phyloP scores from a whole-genome alignment of 2,888 invertebrate species.

The Melieria crassipennis region DNA sequence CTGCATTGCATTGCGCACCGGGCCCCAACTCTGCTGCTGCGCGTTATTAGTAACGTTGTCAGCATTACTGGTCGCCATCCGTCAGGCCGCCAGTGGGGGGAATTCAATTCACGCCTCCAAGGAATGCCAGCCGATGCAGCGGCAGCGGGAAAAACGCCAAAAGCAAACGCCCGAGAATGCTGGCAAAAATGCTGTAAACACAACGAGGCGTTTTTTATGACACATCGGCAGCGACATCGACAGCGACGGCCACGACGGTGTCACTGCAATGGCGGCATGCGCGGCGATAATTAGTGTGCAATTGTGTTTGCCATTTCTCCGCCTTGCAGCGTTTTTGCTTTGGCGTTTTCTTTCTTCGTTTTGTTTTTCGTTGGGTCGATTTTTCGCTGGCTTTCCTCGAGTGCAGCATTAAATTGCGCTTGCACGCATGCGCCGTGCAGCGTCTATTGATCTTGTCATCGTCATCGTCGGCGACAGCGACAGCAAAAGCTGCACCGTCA shows the following conservation, averaged over 20 bases:
- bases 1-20: slow-evolving; percentile 3
- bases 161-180: background rate
- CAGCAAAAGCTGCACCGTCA: too few species aligned
- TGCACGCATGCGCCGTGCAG: background rate
- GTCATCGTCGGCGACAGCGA: too few species aligned
- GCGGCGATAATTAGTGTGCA: slow-evolving; percentile 1
- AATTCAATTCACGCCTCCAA: slow-evolving; percentile 21
- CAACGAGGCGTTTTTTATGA: background rate
- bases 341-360: too few species aligned
- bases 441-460: too few species aligned
- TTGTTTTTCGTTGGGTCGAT: background rate
- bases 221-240: background rate
- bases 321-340: too few species aligned
- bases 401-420: background rate
- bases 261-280: slow-evolving; percentile 1
- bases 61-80: slow-evolving; percentile 4
- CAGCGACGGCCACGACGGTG: background rate
- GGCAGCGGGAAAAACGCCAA: slow-evolving; percentile 1
- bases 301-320: background rate
- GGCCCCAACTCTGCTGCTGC: background rate
- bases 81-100: slow-evolving; percentile 6
- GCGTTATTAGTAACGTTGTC: background rate
- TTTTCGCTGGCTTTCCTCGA: background rate
- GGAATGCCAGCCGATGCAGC: background rate
- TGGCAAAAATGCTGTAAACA: background rate